Percentiles rank a stretch among this genome's conserved stretches.
These are phyloP conservation scores for Lasioglossum calceatum DNA, from an alignment of 2,888 invertebrate species.

Conservation along the genomic window DNA sequence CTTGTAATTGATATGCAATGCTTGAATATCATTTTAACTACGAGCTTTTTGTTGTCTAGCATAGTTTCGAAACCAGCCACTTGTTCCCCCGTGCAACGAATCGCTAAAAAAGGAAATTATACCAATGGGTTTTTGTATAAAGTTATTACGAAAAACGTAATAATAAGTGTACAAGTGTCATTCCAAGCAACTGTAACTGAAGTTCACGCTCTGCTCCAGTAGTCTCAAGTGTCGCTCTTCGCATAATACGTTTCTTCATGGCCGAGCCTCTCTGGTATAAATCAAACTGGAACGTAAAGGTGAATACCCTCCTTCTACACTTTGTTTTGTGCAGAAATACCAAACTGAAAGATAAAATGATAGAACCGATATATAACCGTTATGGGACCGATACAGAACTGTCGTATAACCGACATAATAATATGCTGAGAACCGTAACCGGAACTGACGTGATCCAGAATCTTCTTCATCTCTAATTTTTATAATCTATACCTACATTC, in stretches of 20 bases:
- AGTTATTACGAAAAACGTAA: background rate
- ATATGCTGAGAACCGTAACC: background rate
- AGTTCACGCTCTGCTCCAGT: background rate
- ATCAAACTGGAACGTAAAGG: constrained; percentile 8
- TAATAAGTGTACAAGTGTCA: background rate
- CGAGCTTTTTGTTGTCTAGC: background rate
- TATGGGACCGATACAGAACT: background rate
- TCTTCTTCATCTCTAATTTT: background rate
- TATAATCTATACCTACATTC: background rate
- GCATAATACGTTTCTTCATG: background rate
- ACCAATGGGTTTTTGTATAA: background rate
- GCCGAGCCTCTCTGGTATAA: background rate
- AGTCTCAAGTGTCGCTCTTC: background rate
- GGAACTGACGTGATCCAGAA: background rate
- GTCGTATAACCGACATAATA: background rate
- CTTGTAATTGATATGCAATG: background rate
- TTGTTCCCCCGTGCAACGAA: background rate
- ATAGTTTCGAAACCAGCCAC: background rate
- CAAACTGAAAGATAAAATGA: background rate
- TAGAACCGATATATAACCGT: background rate
- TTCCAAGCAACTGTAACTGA: background rate
- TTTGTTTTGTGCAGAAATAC: background rate
- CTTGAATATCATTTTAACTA: background rate
- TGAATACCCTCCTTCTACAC: background rate
- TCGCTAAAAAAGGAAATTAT: background rate